Conservation (phyloP, 2,113 vertebrate genomes). For the Rhea americana region DNA sequence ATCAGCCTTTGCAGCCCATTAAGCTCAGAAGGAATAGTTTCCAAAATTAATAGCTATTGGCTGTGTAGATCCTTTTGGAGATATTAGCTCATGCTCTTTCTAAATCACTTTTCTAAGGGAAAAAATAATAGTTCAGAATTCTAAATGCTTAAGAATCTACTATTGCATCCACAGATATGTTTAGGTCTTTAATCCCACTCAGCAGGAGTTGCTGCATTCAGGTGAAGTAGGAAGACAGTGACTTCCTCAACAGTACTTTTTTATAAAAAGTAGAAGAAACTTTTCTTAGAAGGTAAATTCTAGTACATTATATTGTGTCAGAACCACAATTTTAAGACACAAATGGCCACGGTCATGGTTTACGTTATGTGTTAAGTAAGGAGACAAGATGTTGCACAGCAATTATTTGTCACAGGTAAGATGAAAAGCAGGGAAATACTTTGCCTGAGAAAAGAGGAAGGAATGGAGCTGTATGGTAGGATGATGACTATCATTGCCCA, state of each 20-base stretch:
- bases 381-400: background rate
- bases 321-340: background rate
- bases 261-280: background rate
- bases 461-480: rapidly evolving
- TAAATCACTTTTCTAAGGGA: background rate
- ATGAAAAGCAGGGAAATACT: background rate
- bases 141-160: background rate
- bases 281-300: background rate
- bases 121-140: background rate
- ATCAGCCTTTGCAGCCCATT: background rate
- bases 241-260: background rate
- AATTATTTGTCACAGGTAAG: rapidly evolving
- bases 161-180: background rate
- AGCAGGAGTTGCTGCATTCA: background rate
- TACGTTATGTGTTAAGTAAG: background rate
- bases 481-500: rapidly evolving
- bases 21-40: background rate
- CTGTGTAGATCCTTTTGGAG: background rate
- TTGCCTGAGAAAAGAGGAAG: background rate
- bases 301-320: background rate
- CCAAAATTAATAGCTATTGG: background rate
- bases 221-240: background rate
- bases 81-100: background rate
- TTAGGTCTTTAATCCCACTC: background rate
- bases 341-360: background rate